Conservation (phyloP, 2,113 vertebrate genomes). For the Alethe diademata region DNA sequence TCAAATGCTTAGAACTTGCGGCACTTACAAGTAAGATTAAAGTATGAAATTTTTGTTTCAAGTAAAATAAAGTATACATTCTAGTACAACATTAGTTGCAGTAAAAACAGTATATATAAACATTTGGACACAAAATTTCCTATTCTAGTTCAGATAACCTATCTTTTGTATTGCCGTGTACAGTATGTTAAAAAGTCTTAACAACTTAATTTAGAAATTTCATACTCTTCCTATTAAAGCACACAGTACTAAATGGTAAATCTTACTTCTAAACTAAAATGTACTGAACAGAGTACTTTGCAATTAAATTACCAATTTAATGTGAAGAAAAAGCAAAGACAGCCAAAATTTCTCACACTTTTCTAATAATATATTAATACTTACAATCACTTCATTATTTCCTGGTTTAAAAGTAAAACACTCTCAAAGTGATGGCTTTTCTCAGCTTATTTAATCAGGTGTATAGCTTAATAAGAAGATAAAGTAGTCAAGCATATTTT, state of each 20-base stretch:
- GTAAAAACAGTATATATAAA: accelerated
- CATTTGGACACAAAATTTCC: background rate
- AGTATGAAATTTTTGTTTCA: accelerated
- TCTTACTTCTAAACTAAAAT: background rate
- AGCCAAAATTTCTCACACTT: background rate
- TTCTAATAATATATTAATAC: background rate
- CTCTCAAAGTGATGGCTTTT: background rate
- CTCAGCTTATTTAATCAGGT: background rate
- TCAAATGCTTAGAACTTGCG: background rate
- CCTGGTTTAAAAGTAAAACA: background rate
- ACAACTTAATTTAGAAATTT: background rate
- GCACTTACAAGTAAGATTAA: background rate
- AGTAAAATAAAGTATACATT: background rate
- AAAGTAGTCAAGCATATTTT: background rate
- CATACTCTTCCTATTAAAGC: background rate
- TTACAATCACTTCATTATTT: background rate
- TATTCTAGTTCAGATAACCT: background rate
- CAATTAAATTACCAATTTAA: background rate
- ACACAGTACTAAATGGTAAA: background rate
- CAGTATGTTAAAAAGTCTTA: background rate
- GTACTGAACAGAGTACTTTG: background rate
- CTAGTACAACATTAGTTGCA: background rate
- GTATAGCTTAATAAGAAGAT: background rate
- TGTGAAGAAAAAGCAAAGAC: background rate
- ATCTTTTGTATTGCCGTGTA: background rate